These are phyloP conservation scores for Agonopterix alstromeriana DNA, from an alignment of 2,888 invertebrate genomes.

Conservation along the genomic window DNA sequence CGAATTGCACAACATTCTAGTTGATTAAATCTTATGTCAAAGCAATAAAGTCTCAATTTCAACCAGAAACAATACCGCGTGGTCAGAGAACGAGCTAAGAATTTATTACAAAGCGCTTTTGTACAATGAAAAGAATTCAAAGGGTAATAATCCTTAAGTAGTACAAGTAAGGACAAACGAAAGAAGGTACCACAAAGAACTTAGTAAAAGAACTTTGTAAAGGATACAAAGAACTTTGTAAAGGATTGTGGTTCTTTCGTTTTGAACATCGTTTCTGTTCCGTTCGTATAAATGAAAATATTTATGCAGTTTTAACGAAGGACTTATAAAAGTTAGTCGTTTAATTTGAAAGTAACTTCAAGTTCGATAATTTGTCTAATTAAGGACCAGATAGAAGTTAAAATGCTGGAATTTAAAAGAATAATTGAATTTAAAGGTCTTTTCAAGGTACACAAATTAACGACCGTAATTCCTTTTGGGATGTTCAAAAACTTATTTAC, in stretches of 20 bases:
- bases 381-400: no score
- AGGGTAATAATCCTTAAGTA: conserved; percentile 41
- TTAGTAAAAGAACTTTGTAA: conserved; percentile 44
- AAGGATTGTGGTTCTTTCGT: conserved; percentile 51
- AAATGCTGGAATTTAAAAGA: no score
- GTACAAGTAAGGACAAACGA: conserved; percentile 16
- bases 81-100: not conserved
- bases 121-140: conserved; percentile 26
- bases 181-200: conserved; percentile 51
- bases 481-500: no score
- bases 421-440: no score
- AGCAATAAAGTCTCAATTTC: no score
- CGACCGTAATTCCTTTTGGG: no score
- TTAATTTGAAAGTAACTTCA: no score
- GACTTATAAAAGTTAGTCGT: conserved; percentile 13
- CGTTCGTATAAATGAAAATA: conserved; percentile 22
- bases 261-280: conserved; percentile 23
- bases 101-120: not conserved
- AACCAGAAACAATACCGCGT: not conserved
- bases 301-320: conserved; percentile 39
- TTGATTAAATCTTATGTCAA: no score
- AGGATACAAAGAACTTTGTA: conserved; percentile 46
- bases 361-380: no score
- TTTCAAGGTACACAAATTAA: no score
- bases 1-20: no score